phyloP scores from a whole-genome alignment of 2,888 invertebrate genomes.

The Eupithecia subfuscata region DNA sequence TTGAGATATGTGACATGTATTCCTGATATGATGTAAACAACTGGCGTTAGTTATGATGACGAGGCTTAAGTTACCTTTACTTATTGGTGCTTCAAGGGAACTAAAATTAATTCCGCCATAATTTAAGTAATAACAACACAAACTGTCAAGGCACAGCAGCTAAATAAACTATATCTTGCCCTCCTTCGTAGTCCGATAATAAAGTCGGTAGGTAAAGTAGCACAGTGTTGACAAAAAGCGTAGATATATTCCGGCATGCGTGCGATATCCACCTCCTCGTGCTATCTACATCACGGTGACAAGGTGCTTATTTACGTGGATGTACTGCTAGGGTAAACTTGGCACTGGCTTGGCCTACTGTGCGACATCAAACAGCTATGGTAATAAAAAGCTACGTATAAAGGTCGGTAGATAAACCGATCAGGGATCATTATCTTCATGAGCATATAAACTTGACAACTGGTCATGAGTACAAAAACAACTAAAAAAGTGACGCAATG shows the following conservation, averaged over 20 bases:
- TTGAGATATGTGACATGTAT: not conserved
- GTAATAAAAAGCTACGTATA: not conserved
- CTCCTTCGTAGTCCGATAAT: not conserved
- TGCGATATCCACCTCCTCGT: constrained; percentile 51
- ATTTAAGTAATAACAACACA: not conserved
- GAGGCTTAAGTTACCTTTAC: not conserved
- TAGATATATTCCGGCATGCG: constrained; percentile 45
- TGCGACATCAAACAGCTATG: not conserved
- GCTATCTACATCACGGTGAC: constrained; percentile 35
- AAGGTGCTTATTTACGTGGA: constrained; percentile 28
- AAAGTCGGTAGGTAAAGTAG: not conserved
- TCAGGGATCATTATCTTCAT: not conserved
- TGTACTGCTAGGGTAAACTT: constrained; percentile 1
- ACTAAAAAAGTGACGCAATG: too few relatives aligned
- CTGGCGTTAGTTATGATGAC: not conserved
- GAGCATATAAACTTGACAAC: too few relatives aligned
- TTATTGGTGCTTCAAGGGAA: not conserved
- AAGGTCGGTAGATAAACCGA: not conserved
- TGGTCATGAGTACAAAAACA: too few relatives aligned
- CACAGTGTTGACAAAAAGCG: constrained; percentile 27
- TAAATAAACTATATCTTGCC: not conserved
- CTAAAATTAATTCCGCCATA: not conserved
- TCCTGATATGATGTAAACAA: not conserved
- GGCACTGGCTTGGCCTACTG: constrained; percentile 2
- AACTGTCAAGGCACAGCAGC: not conserved